These are phyloP conservation scores for Ptiloglossa arizonensis DNA, from an alignment of 1,140 invertebrate genomes.

Conservation along the genomic window DNA sequence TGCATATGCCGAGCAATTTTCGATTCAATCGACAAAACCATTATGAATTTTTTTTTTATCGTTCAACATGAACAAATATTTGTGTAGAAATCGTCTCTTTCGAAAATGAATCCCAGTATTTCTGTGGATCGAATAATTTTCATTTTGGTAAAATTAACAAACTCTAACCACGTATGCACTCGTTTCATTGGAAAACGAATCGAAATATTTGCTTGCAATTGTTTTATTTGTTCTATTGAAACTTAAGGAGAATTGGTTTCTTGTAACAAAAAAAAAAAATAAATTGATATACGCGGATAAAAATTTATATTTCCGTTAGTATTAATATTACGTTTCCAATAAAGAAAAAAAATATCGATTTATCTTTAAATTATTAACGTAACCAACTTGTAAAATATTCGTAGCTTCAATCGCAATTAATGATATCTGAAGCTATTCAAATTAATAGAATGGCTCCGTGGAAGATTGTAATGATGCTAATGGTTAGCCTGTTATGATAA, in stretches of 20 bases:
- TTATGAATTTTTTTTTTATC: neutral
- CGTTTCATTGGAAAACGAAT: no score
- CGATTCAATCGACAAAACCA: neutral
- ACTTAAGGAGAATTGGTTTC: no score
- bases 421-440: neutral
- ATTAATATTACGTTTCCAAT: neutral
- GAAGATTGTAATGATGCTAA: neutral
- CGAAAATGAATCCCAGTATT: no score
- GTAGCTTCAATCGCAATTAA: constrained; percentile 5
- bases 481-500: neutral
- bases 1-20: neutral
- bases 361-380: neutral
- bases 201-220: no score
- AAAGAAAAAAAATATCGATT: neutral
- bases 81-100: no score
- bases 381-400: neutral
- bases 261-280: no score
- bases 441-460: constrained; percentile 4
- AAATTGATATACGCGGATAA: no score
- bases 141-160: no score
- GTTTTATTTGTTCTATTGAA: no score
- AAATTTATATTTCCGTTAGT: no score
- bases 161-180: no score
- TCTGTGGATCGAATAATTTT: no score
- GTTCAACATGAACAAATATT: neutral